Evolutionary conservation across 1,140 invertebrate species (phyloP), one percentile per base, ranked within the genome.

Genomic region (Maniola jurtina): DNA sequence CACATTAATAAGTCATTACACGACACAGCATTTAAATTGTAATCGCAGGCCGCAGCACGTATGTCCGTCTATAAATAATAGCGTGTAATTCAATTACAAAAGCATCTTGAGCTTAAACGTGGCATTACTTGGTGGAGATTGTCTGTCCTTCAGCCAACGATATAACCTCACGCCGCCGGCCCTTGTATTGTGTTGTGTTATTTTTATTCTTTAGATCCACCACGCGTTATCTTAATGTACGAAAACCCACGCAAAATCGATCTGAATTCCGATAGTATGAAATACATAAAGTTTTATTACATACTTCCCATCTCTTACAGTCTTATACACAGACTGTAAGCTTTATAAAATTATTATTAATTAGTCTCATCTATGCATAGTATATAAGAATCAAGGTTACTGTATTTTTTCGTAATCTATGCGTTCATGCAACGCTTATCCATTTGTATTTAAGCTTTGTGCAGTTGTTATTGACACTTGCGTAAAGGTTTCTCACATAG

Each of bases 131-230:
- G 38, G 55, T 61, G 65, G 71, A 74, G 86, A 89, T 81, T 89
- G 86, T 89, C 65, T 79, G 86, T 86, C 86, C 86, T 89, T 89
- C 83, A 67, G 61, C 50, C 68, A 54, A 74, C 58, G 70, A 70
- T 83, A 87, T 86, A 87, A 76, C 73, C 73, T 77, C 68, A 74
- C 60, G 68, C 66, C 60, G 69, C 61, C 69, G 25, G 64, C 69
- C 77, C 78, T 77, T 74, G 77, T 77, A 70, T 75, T 76, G 77
- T 83, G 69, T 70, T 69, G 71, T 83, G 69, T 70, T 69, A 69
- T 78, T 83, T 81, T 77, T 70, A 72, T 75, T 76, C 74, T 77
- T 73, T 64, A 69, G 72, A 78, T 76, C 42, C 75, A 75, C 65
- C 45, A 64, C 40, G 25, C 57, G 38, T 61, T 54, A 42, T 7